Evolutionary conservation across 2,797 vertebrate species (phyloP).

Genomic region (Pseudotriccus pelzelni): DNA sequence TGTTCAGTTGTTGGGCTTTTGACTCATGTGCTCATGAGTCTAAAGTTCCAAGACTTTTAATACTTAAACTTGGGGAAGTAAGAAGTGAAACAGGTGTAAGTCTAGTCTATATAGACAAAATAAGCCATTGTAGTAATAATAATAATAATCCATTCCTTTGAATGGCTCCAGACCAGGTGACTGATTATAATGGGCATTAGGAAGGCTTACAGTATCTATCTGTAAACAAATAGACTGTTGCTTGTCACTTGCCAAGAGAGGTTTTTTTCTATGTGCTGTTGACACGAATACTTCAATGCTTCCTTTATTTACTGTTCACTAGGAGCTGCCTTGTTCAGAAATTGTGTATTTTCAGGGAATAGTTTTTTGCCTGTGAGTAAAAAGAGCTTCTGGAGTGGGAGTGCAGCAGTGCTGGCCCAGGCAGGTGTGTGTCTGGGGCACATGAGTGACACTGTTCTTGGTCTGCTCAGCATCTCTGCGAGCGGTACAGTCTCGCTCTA

Average conservation of each 20-base stretch:
- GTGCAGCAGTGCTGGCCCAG: not conserved
- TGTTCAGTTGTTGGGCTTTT: not conserved
- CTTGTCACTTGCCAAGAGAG: not conserved
- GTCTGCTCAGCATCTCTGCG: not conserved
- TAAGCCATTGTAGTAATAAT: not conserved
- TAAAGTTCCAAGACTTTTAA: not conserved
- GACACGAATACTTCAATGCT: not conserved
- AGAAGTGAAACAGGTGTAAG: not conserved
- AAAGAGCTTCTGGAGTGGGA: not conserved
- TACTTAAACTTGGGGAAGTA: not conserved
- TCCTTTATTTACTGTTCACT: not conserved
- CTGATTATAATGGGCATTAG: not conserved
- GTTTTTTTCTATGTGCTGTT: not conserved
- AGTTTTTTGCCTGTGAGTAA: not conserved
- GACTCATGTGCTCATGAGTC: fast-evolving
- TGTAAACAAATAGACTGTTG: not conserved
- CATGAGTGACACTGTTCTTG: fast-evolving
- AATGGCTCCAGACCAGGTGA: not conserved
- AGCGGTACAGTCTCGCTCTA: not conserved
- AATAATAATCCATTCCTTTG: not conserved
- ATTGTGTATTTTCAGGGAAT: not conserved
- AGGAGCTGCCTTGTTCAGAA: not conserved
- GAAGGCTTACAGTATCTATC: not conserved
- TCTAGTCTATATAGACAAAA: not conserved
- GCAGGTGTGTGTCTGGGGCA: not conserved